phyloP scores from a whole-genome alignment of 1,140 invertebrate genomes.

The Drosophila pallidifrons region DNA sequence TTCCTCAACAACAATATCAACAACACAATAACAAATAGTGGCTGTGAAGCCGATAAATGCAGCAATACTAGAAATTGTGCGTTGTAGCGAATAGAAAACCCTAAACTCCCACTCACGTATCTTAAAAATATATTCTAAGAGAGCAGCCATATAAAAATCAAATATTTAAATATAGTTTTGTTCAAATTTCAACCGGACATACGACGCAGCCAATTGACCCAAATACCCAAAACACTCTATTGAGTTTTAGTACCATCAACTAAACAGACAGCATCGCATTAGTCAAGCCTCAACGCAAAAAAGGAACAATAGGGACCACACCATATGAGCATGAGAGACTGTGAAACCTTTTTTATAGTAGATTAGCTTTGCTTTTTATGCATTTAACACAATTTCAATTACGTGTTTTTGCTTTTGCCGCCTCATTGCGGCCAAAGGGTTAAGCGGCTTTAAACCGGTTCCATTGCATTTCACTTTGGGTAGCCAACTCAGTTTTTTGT shows the following conservation, averaged over 20 bases:
- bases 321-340: background rate
- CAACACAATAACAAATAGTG: background rate
- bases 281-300: background rate
- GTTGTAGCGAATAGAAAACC: background rate
- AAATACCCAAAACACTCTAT: background rate
- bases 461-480: constrained; percentile 71
- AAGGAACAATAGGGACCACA: background rate
- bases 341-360: constrained; percentile 29
- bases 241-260: constrained; percentile 4
- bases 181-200: background rate
- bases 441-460: constrained; percentile 52
- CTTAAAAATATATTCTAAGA: background rate
- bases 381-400: constrained; percentile 63
- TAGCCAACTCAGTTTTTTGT: constrained; percentile 32
- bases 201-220: background rate
- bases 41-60: background rate
- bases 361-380: constrained; percentile 59
- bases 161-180: constrained; percentile 3
- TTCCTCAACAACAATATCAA: background rate
- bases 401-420: constrained; percentile 53
- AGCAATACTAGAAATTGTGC: constrained; percentile 1
- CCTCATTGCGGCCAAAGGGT: constrained; percentile 64
- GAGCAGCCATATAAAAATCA: background rate
- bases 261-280: constrained; percentile 1
- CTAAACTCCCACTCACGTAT: background rate